Percentiles rank a stretch among this genome's conserved stretches.
These are phyloP conservation scores for Andrena camellia DNA, from an alignment of 2,888 invertebrate species.

Conservation along the genomic window DNA sequence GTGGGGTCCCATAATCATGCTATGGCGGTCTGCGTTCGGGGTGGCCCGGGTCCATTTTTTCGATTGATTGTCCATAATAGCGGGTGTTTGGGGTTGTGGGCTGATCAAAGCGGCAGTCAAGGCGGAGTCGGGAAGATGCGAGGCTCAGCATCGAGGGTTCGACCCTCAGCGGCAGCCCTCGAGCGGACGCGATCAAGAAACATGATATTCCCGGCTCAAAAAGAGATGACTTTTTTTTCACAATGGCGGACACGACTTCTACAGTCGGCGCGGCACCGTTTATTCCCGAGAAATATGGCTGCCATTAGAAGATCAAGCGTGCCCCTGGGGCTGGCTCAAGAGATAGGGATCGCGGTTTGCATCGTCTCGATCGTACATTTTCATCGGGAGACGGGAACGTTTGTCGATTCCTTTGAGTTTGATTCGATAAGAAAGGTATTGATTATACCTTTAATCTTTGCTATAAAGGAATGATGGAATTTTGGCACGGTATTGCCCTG, in stretches of 20 bases:
- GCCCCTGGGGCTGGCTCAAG: background rate
- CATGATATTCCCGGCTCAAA: constrained; percentile 82
- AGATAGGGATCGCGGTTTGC: background rate
- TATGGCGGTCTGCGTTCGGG: constrained; percentile 59
- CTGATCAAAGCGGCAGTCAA: constrained; percentile 81
- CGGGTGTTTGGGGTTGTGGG: constrained; percentile 81
- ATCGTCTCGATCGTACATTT: background rate
- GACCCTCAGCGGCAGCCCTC: constrained; percentile 76
- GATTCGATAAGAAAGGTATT: too few relatives aligned
- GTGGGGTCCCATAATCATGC: constrained; percentile 65
- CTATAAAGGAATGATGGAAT: too few relatives aligned
- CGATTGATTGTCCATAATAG: constrained; percentile 84
- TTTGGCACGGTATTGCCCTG: too few relatives aligned
- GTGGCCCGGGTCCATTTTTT: constrained; percentile 72
- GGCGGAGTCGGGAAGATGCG: constrained; percentile 83
- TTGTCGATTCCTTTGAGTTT: background rate
- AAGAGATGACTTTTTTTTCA: constrained; percentile 79
- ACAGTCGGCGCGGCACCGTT: constrained; percentile 25
- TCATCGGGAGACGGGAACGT: background rate
- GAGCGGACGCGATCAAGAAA: constrained; percentile 82
- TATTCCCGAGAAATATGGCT: constrained; percentile 45
- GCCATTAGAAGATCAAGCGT: constrained; percentile 46
- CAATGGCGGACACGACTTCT: constrained; percentile 76
- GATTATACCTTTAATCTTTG: too few relatives aligned
- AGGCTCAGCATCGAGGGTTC: constrained; percentile 83